A percentile compares a stretch with the other conserved stretches of the same genome.
Conservation (phyloP, 1,140 invertebrate genomes). For the Nylanderia fulva region DNA sequence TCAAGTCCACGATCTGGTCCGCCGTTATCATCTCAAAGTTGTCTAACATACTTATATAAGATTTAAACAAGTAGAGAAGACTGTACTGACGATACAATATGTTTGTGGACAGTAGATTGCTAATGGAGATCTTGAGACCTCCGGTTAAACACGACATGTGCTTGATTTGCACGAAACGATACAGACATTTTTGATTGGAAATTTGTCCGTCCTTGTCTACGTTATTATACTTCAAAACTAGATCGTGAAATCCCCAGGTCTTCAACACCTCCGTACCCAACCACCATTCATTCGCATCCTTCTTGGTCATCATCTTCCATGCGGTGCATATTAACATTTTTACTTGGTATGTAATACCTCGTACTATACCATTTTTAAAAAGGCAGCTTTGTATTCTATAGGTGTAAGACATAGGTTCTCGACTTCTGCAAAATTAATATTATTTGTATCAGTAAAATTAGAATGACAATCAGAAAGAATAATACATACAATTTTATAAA, state of each 20-base stretch:
- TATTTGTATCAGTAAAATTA: conserved; percentile 2
- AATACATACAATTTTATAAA: background rate
- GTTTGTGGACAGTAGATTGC: background rate
- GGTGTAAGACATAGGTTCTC: background rate
- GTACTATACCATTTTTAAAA: background rate
- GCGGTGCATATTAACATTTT: background rate
- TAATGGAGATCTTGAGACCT: background rate
- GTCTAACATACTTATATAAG: background rate
- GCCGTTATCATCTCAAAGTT: background rate
- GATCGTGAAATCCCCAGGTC: conserved; percentile 28
- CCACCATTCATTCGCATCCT: background rate
- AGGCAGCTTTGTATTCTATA: background rate
- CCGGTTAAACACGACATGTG: background rate
- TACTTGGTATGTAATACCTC: background rate
- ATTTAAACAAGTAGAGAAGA: conserved; percentile 8
- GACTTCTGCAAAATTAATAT: background rate
- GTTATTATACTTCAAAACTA: conserved; percentile 14
- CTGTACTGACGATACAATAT: conserved; percentile 25
- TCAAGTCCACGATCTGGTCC: conserved; percentile 17
- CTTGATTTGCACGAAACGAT: conserved; percentile 44
- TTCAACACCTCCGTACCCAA: background rate
- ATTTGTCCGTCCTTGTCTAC: background rate
- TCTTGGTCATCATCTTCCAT: background rate
- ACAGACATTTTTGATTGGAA: background rate
- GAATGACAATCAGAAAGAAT: background rate